Evolutionary conservation across 2,888 invertebrate genomes (phyloP), one percentile per base, ranked within the genome.

Genomic region (Pinctada fucata): DNA sequence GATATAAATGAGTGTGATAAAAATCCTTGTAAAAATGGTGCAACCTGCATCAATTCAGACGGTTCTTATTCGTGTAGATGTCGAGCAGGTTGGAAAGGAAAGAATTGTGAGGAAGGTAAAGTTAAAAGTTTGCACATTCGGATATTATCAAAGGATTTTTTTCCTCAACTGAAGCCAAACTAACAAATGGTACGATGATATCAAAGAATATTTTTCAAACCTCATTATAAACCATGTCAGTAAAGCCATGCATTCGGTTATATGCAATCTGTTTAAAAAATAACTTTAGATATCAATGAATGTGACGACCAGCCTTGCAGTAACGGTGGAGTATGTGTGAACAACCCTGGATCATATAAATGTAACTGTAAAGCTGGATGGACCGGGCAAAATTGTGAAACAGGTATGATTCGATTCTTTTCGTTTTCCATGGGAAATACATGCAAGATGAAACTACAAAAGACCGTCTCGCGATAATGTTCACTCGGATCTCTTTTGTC

Each of bases 361-460:
- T 98, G 98, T 93, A 97, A 97, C 66, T 98, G 98, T 93, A 95
- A 31, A 13, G 51, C 4, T 2, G 76, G 70, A 4, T 76, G 76
- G 76, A 76, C 70, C 3, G 76, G 65, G 3, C 52, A 49, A 51
- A 69, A 76, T 58, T 76, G 76, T 64, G 48, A 49, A 4, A 63
- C 5, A 47, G 76, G 76, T 76, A 70, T 2, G 47, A 31, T 31
- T 31, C 31, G 31, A 31, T 31, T 31, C 31, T 31, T 31, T 31
- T 31, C 31, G 31, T 31, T 31, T 31, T 31, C 31, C 31, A 31
- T 31, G 31, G 31, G 31, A 31, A 31, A 31, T 31, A 31, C 31
- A 31, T 31, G 31, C 31, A 31, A 31, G 31, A 31, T 31, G 31
- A 31, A 31, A 31, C 31, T 31, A 31, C 31, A 31, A 31, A 31